Base-by-base conservation (phyloP, 2,797 vertebrate species). In the Lepus townsendii region DNA sequence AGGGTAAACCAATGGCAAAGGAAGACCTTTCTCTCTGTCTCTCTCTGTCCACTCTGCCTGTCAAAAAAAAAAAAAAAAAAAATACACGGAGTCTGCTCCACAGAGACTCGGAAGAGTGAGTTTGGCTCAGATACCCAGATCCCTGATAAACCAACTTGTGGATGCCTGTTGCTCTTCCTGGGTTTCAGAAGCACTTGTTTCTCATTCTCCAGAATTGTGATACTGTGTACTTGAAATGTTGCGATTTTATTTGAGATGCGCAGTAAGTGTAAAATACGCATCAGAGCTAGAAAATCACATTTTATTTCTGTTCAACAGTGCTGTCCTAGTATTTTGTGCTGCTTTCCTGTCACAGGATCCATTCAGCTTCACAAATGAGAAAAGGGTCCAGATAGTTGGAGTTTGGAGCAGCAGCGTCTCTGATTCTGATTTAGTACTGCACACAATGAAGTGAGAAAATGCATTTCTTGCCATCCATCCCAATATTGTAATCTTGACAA, bases 391-490 rank as follows among this genome's bases (percentile, higher is more conserved):
- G 10, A 66, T 83, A 65, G 12, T 32, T 85, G 3, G 19, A 75
- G 19, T 90, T 71, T 69, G 54, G 32, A 88, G 50, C 52, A 47
- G 42, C 27, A 3, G 9, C 17, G 0, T 63, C 26, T n/a, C 17
- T 92, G 19, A 30, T 65, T 78, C 63, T 91, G 68, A 84, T 76
- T 72, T 52, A 65, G 66, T 26, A 80, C 24, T 50, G 50, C 93
- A 77, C 92, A 95, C 57, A 76, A 78, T 38, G 60, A 60, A 71
- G 5, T 52, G 17, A 60, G 42, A 77, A 92, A 82, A 73, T 83
- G 16, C 7, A 60, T 1, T 82, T 91, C 68, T 90, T 92, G 50
- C 35, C 54, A 27, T 65, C 24, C 19, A 38, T 88, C 24, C 24
- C 69, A 9, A 75, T 30, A 47, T 47, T 71, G 2, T 66, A 71